These are phyloP conservation scores for Sander vitreus DNA, from an alignment of 2,113 vertebrate species.

Conservation along the genomic window DNA sequence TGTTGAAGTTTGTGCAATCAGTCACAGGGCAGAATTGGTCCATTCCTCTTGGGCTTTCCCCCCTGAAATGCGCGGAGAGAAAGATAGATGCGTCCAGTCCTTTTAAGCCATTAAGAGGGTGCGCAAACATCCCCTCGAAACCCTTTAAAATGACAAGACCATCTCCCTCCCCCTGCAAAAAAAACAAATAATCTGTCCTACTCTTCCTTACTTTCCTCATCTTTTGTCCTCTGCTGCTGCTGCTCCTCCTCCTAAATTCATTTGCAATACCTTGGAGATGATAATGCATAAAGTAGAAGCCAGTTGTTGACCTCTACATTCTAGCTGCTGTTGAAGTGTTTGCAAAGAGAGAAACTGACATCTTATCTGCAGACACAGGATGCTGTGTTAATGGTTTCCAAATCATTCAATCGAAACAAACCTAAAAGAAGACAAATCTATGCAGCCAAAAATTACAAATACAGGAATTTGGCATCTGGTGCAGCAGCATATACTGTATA, in stretches of 20 bases:
- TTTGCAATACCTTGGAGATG: conserved; percentile 20
- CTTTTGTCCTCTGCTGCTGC: conserved; percentile 18
- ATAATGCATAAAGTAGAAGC: conserved; percentile 64
- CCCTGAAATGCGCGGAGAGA: conserved; percentile 51
- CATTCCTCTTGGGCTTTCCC: conserved; percentile 53
- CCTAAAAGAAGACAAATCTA: conserved; percentile 6
- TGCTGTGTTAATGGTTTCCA: conserved; percentile 22
- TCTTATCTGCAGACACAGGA: conserved; percentile 34
- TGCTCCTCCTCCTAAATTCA: conserved; percentile 37
- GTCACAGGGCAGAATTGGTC: conserved; percentile 50
- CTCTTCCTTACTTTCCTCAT: conserved; percentile 36
- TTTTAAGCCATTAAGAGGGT: conserved; percentile 75
- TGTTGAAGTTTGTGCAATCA: conserved; percentile 61
- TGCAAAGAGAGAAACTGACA: neutral
- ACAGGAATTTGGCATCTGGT: neutral
- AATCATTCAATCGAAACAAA: conserved; percentile 19
- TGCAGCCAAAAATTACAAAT: conserved; percentile 33
- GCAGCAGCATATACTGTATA: neutral
- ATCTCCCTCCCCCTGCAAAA: conserved; percentile 32
- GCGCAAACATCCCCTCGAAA: conserved; percentile 76
- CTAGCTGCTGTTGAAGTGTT: conserved; percentile 41
- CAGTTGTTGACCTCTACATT: conserved; percentile 62
- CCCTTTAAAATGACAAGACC: conserved; percentile 72
- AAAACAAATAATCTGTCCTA: conserved; percentile 53
- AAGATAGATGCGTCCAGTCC: conserved; percentile 76